Percentiles rank a stretch among this genome's conserved stretches.
phyloP scores from a whole-genome alignment of 2,113 vertebrate genomes.

The Tretioscincus oriximinensis region DNA sequence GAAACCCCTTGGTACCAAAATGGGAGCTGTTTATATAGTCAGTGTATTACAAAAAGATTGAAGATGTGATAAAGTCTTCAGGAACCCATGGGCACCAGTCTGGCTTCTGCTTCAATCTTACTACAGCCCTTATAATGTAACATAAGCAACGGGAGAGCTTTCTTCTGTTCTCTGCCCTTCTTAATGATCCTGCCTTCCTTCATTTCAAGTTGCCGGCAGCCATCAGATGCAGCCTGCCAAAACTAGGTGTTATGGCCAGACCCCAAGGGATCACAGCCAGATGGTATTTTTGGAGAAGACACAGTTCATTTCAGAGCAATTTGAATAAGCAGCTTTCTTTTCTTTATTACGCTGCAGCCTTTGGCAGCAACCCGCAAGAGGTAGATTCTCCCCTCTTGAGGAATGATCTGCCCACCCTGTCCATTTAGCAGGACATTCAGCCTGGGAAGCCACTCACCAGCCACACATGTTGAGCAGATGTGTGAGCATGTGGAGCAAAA shows the following conservation, averaged over 20 bases:
- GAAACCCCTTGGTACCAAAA: background rate
- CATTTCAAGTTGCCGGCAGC: constrained; percentile 58
- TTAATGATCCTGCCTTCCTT: constrained; percentile 66
- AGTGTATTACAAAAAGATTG: background rate
- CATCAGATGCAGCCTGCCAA: constrained; percentile 67
- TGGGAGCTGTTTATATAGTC: too few species aligned
- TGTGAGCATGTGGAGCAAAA: constrained; percentile 75
- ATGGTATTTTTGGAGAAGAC: constrained; percentile 79
- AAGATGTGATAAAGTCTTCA: too few species aligned
- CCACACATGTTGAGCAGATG: constrained; percentile 84
- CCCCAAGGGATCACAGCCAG: constrained; percentile 72
- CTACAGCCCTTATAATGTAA: constrained; percentile 42
- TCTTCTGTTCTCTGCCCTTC: constrained; percentile 55
- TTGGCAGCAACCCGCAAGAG: constrained; percentile 77
- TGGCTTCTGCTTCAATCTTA: background rate
- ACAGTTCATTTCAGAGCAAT: constrained; percentile 81
- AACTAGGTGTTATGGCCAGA: constrained; percentile 71
- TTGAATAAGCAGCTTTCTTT: constrained; percentile 74
- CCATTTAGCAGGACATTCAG: constrained; percentile 80
- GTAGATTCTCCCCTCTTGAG: constrained; percentile 76
- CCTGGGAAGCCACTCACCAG: constrained; percentile 70
- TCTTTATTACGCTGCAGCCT: constrained; percentile 76
- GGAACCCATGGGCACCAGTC: too few species aligned
- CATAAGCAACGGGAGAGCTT: constrained; percentile 45
- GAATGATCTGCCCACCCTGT: constrained; percentile 79